A percentile compares a stretch with the other conserved stretches of the same genome.
Evolutionary conservation across 2,797 vertebrate species (phyloP).

Genomic region (Apogon talboti): DNA sequence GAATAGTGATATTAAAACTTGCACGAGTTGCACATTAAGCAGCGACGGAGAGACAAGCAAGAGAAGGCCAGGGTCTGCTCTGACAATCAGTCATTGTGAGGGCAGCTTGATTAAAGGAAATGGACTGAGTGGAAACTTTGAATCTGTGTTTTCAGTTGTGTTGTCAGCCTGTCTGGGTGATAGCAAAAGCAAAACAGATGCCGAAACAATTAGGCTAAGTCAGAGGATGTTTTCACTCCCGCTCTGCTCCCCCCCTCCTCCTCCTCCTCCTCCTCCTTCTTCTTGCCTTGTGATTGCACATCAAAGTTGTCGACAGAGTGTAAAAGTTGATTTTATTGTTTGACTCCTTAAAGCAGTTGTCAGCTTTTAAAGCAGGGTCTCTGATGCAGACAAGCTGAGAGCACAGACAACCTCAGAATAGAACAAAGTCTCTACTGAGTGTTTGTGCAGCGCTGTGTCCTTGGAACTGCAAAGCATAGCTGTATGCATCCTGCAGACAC

Average conservation of each 20-base stretch:
- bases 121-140: slow-evolving; percentile 73
- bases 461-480: not conserved
- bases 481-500: not conserved
- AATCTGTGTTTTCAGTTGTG: slow-evolving; percentile 71
- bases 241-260: slow-evolving; percentile 6
- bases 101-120: slow-evolving; percentile 82
- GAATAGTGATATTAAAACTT: slow-evolving; percentile 19
- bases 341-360: slow-evolving; percentile 69
- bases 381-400: slow-evolving; percentile 44
- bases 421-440: not conserved
- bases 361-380: slow-evolving; percentile 53
- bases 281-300: slow-evolving; percentile 71
- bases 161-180: slow-evolving; percentile 67
- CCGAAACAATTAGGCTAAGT: slow-evolving; percentile 78
- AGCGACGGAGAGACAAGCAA: slow-evolving; percentile 42
- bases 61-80: slow-evolving; percentile 51
- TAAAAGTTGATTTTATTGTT: slow-evolving; percentile 79
- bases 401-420: slow-evolving; percentile 44
- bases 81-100: slow-evolving; percentile 70
- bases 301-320: slow-evolving; percentile 79
- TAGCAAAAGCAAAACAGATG: slow-evolving; percentile 76
- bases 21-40: slow-evolving; percentile 53
- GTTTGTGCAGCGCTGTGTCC: not conserved
- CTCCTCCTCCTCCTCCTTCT: not conserved
- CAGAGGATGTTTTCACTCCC: slow-evolving; percentile 81